phyloP scores from a whole-genome alignment of 2,888 invertebrate genomes.

The Metellina segmentata region DNA sequence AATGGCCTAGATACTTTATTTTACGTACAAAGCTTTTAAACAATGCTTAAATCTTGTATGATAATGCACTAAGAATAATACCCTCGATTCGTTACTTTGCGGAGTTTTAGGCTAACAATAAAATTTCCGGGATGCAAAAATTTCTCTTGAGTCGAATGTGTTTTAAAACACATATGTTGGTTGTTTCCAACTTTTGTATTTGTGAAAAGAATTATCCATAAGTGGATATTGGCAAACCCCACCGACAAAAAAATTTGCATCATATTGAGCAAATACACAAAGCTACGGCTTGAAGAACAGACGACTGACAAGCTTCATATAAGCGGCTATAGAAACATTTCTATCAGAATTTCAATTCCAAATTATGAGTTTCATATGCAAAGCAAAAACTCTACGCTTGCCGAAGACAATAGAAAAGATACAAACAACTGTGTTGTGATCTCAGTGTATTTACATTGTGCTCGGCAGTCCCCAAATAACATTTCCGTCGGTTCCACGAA shows the following conservation, averaged over 20 bases:
- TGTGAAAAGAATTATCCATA: too few relatives aligned
- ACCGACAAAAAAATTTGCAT: constrained; percentile 28
- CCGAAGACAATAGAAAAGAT: not conserved
- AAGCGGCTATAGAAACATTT: constrained; percentile 5
- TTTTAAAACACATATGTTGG: too few relatives aligned
- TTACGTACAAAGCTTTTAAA: too few relatives aligned
- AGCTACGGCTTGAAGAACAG: not conserved
- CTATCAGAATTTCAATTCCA: constrained; percentile 27
- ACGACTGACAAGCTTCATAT: not conserved
- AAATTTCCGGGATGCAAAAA: too few relatives aligned
- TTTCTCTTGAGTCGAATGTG: too few relatives aligned
- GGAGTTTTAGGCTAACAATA: too few relatives aligned
- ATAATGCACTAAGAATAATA: too few relatives aligned
- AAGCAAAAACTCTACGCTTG: not conserved
- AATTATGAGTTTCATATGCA: constrained; percentile 15
- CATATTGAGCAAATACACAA: constrained; percentile 14
- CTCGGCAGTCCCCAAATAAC: constrained; percentile 15
- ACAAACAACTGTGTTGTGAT: constrained; percentile 9
- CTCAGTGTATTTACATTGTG: constrained; percentile 29
- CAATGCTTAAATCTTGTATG: too few relatives aligned
- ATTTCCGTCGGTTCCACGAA: constrained; percentile 7
- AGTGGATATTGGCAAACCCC: not conserved
- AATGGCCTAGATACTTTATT: too few relatives aligned
- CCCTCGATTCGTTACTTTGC: too few relatives aligned
- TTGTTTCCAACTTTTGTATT: too few relatives aligned